Base-by-base conservation (phyloP, 2,797 vertebrate genomes). In the Spatula versicolor region DNA sequence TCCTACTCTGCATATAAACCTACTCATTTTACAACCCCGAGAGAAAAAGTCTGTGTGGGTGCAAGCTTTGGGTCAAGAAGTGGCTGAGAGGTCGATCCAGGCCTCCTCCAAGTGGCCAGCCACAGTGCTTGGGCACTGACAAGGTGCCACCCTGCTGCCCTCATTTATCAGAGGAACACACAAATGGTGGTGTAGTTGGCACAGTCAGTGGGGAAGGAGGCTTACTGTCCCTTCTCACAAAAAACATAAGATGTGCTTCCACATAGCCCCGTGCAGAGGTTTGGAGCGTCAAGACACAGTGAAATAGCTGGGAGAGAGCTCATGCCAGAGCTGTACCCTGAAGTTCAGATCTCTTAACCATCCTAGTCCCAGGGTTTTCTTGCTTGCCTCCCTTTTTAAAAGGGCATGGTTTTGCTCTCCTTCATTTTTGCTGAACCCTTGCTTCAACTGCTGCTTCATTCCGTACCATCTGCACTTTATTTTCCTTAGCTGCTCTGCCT, bases 391-490 rank as follows among this genome's bases (percentile, higher is more conserved):
- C 73, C 74, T 50, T 68, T 73, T 48, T 16, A 52, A 78, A 4
- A 4, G 58, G 84, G 11, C 28, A 21, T 62, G 52, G 73, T 95
- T 96, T 96, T 86, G 48, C 37, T 92, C n/a, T 82, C 75, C 63
- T 95, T 74, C 5, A 0, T 80, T 95, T 95, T 92, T 95, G 89
- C 94, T 83, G 75, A 96, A 91, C 88, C 56, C 63, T 62, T 90
- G 74, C 66, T 83, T 95, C 91, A 93, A 17, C 81, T 13, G 17
- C 75, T 80, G n/a, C 85, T 91, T 95, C 68, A 90, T 94, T 88
- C 76, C 69, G 16, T 90, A 84, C 85, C 84, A 87, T 94, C 92
- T 96, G 89, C 86, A 69, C 93, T 88, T 72, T 83, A 86, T 93
- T 87, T 92, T 93, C 71, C 50, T 86, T 75, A 85, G 39, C 67